phyloP scores from a whole-genome alignment of 1,140 invertebrate genomes.

The Vanessa atalanta region DNA sequence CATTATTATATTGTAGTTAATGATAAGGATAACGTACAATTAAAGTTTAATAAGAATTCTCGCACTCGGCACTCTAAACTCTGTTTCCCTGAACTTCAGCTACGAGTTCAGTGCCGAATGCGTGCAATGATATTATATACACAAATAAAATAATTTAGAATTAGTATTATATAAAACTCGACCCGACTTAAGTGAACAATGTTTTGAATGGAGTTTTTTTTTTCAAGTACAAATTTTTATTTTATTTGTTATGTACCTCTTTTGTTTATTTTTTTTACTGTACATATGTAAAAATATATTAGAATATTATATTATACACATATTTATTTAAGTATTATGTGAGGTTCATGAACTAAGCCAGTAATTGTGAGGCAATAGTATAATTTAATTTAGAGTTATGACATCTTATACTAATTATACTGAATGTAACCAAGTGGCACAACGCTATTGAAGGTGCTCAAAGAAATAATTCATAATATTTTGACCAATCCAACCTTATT shows the following conservation, averaged over 20 bases:
- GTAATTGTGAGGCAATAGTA: conserved; percentile 40
- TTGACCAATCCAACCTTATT: conserved; percentile 38
- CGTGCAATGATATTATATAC: conserved; percentile 47
- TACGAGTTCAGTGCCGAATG: conserved; percentile 41
- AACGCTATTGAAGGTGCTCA: conserved; percentile 40
- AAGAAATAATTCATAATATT: conserved; percentile 33
- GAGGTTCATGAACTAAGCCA: conserved; percentile 57
- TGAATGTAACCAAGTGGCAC: conserved; percentile 40
- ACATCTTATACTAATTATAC: conserved; percentile 38
- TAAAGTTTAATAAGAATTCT: conserved; percentile 55
- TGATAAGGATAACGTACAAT: conserved; percentile 73
- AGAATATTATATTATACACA: conserved; percentile 76
- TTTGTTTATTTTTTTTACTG: conserved; percentile 74
- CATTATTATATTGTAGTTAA: conserved; percentile 79
- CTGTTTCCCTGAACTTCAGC: conserved; percentile 1
- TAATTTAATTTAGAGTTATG: conserved; percentile 38
- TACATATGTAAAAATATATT: conserved; percentile 79
- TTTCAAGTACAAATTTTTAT: conserved; percentile 77
- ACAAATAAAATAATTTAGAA: conserved; percentile 61
- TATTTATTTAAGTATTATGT: conserved; percentile 76
- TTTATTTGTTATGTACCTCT: conserved; percentile 68
- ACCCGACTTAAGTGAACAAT: conserved; percentile 61
- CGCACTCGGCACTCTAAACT: conserved; percentile 43
- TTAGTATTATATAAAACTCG: conserved; percentile 61
- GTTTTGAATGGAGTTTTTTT: conserved; percentile 70